These are phyloP conservation scores for Aurelia aurita complex sp. Pacific DNA, from an alignment of 30 jellyfish, hydroid and myxozoan genomes.

Conservation along the genomic window DNA sequence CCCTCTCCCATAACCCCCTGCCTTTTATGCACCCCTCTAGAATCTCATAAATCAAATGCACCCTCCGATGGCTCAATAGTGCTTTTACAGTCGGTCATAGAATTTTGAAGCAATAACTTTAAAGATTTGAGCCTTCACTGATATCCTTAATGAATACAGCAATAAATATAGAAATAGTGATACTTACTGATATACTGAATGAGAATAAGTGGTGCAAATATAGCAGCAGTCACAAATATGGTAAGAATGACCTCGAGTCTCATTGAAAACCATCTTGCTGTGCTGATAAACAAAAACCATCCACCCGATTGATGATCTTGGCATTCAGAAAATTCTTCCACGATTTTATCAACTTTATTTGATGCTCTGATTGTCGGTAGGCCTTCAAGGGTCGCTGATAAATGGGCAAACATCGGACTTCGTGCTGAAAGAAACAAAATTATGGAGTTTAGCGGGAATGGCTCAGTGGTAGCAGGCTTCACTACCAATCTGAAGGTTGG, in stretches of 20 bases:
- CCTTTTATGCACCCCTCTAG: too few species aligned
- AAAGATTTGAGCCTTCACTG: too few species aligned
- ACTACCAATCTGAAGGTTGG: too few species aligned
- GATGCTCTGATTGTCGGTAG: constrained; percentile 67
- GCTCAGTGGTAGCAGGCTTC: too few species aligned
- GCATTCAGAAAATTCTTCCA: constrained; percentile 47
- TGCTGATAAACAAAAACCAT: constrained; percentile 53
- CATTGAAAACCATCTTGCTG: constrained; percentile 73
- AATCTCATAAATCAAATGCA: too few species aligned
- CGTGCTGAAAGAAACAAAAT: constrained; percentile 48
- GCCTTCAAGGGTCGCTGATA: constrained; percentile 79
- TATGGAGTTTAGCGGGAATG: too few species aligned
- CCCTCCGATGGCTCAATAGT: too few species aligned
- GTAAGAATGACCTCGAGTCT: constrained; percentile 55
- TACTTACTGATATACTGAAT: constrained; percentile 43
- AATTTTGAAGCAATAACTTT: too few species aligned
- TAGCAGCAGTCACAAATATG: constrained; percentile 25
- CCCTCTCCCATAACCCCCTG: too few species aligned
- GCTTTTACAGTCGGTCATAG: too few species aligned
- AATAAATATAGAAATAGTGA: too few species aligned
- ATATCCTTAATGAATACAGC: too few species aligned
- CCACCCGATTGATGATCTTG: constrained; percentile 76
- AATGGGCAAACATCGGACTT: constrained; percentile 75
- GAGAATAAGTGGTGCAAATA: constrained; percentile 58
- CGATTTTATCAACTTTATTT: constrained; percentile 28